Conservation (phyloP, 2,113 vertebrate genomes). For the Antigone vipio region DNA sequence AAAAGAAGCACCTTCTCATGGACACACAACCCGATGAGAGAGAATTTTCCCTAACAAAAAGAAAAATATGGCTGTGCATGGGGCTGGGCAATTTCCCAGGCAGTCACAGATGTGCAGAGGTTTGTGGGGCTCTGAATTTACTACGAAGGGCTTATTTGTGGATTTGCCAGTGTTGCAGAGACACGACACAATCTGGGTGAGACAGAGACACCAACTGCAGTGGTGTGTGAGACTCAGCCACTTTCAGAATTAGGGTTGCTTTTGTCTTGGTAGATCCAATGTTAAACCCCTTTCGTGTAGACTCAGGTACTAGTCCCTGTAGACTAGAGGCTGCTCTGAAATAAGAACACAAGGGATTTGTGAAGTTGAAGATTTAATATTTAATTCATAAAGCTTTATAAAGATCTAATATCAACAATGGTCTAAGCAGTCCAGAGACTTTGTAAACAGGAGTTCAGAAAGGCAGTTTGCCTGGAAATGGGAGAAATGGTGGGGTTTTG, state of each 20-base stretch:
- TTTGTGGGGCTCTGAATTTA: slow-evolving; percentile 9
- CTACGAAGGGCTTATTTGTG: not conserved
- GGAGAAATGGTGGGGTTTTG: not conserved
- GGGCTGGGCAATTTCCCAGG: slow-evolving; percentile 4
- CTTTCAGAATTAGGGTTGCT: not conserved
- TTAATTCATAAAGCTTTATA: not conserved
- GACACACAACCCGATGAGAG: not conserved
- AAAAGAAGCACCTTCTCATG: slow-evolving; percentile 44
- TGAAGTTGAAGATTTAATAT: not conserved
- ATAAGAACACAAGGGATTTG: not conserved
- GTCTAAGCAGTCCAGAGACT: not conserved
- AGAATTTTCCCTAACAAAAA: not conserved
- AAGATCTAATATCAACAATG: not conserved
- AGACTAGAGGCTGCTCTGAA: not conserved
- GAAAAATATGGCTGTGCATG: not conserved
- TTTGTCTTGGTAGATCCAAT: not conserved
- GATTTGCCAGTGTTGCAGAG: not conserved
- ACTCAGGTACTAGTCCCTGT: not conserved
- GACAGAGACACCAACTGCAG: not conserved
- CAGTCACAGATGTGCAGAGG: slow-evolving; percentile 19
- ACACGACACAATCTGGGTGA: not conserved
- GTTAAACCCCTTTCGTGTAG: not conserved
- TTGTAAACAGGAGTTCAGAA: not conserved
- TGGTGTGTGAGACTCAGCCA: not conserved
- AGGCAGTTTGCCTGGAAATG: not conserved